Conservation (phyloP, 2,888 invertebrate genomes). For the Hesperia comma region DNA sequence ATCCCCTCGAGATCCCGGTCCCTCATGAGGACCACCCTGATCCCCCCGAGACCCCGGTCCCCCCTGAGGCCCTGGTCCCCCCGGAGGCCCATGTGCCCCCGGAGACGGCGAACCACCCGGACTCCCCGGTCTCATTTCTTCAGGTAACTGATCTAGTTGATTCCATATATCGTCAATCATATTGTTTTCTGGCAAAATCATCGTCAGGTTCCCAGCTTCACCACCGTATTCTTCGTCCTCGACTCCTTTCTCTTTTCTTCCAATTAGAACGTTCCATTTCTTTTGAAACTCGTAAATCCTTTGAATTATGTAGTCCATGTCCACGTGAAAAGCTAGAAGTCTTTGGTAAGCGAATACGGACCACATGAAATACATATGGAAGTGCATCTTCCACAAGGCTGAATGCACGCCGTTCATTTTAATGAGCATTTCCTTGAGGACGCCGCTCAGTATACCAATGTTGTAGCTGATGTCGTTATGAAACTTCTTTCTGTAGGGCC, state of each 20-base stretch:
- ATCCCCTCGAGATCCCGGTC: not conserved
- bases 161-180: no score
- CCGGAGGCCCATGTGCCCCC: no score
- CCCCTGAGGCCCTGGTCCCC: no score
- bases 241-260: not conserved
- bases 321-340: slow-evolving; percentile 48
- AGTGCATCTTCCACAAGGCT: slow-evolving; percentile 37
- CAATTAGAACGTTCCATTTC: not conserved
- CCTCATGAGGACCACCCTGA: not conserved
- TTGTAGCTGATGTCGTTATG: slow-evolving; percentile 39
- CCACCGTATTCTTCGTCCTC: not conserved
- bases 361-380: slow-evolving; percentile 48
- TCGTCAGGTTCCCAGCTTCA: no score
- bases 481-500: slow-evolving; percentile 42
- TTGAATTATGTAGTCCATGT: slow-evolving; percentile 46
- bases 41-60: not conserved
- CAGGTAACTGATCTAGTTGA: no score
- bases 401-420: slow-evolving; percentile 51
- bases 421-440: slow-evolving; percentile 45
- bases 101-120: no score
- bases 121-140: no score
- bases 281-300: slow-evolving; percentile 45
- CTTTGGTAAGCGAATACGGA: slow-evolving; percentile 55
- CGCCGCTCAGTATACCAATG: slow-evolving; percentile 50
- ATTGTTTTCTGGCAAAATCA: no score